Evolutionary conservation across 2,113 vertebrate genomes (phyloP).

Genomic region (Eonycteris spelaea): DNA sequence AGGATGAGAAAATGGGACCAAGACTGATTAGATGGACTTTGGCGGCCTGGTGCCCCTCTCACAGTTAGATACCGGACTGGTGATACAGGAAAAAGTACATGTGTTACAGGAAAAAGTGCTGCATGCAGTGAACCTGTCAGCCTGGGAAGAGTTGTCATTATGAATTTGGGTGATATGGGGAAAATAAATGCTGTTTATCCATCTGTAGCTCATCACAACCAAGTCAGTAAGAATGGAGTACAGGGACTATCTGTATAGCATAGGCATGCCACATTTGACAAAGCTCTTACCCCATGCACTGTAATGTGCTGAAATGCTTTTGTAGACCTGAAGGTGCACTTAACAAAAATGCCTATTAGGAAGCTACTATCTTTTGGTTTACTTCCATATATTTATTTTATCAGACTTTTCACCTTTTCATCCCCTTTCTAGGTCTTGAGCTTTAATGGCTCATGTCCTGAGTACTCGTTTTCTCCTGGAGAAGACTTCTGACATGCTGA

Average conservation of each 20-base stretch:
- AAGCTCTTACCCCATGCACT: conserved; percentile 64
- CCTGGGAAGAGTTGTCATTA: conserved; percentile 42
- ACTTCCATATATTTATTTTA: conserved; percentile 28
- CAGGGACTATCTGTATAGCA: conserved; percentile 76
- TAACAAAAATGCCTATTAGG: conserved; percentile 77
- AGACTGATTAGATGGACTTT: conserved; percentile 43
- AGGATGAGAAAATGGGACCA: conserved; percentile 48
- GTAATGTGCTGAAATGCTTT: conserved; percentile 80
- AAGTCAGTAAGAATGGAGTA: conserved; percentile 55
- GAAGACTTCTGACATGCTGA: conserved; percentile 50
- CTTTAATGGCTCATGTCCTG: neutral
- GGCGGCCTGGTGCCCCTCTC: conserved; percentile 45
- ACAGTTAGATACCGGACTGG: conserved; percentile 40
- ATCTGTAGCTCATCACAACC: conserved; percentile 69
- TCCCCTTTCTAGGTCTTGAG: conserved; percentile 29
- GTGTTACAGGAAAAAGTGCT: conserved; percentile 55
- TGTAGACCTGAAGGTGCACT: conserved; percentile 86
- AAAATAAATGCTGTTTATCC: conserved; percentile 64
- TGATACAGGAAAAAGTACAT: conserved; percentile 17
- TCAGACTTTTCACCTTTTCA: neutral
- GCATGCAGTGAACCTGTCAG: conserved; percentile 49
- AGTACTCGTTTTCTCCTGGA: conserved; percentile 36
- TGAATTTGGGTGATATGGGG: conserved; percentile 51
- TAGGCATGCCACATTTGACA: conserved; percentile 74
- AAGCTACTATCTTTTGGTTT: conserved; percentile 47